These are phyloP conservation scores for Drosophila eugracilis DNA, from an alignment of 1,140 invertebrate genomes.

Conservation along the genomic window DNA sequence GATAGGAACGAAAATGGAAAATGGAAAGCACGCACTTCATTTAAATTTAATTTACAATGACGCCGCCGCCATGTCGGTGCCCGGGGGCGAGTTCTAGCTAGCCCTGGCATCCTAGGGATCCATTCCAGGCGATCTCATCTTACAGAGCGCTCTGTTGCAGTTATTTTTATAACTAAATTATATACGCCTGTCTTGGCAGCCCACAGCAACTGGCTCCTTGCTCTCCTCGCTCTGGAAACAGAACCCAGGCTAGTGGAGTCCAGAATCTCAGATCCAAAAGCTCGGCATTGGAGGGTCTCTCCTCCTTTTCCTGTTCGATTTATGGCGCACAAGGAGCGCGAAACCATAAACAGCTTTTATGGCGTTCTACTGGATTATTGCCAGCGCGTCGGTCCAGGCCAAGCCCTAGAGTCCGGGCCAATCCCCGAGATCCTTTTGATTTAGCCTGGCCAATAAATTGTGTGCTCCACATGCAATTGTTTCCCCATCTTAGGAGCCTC, in stretches of 20 bases:
- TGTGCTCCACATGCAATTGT: slow-evolving; percentile 70
- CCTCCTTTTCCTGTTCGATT: slow-evolving; percentile 68
- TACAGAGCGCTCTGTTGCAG: slow-evolving; percentile 69
- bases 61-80: slow-evolving; percentile 48
- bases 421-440: slow-evolving; percentile 61
- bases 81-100: slow-evolving; percentile 12
- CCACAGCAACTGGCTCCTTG: slow-evolving; percentile 31
- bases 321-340: slow-evolving; percentile 83
- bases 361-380: slow-evolving; percentile 82
- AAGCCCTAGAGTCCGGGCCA: slow-evolving; percentile 7
- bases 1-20: slow-evolving; percentile 46
- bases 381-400: slow-evolving; percentile 25
- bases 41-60: slow-evolving; percentile 81
- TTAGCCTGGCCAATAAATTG: slow-evolving; percentile 74
- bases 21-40: slow-evolving; percentile 75
- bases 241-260: neutral
- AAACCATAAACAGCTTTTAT: slow-evolving; percentile 84
- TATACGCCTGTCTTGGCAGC: slow-evolving; percentile 68
- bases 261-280: slow-evolving; percentile 32
- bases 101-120: slow-evolving; percentile 23
- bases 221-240: neutral
- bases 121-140: slow-evolving; percentile 73
- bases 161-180: slow-evolving; percentile 85
- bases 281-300: slow-evolving; percentile 18
- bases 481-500: slow-evolving; percentile 19